Conservation (phyloP, 2,888 invertebrate species). For the Autographa gamma region DNA sequence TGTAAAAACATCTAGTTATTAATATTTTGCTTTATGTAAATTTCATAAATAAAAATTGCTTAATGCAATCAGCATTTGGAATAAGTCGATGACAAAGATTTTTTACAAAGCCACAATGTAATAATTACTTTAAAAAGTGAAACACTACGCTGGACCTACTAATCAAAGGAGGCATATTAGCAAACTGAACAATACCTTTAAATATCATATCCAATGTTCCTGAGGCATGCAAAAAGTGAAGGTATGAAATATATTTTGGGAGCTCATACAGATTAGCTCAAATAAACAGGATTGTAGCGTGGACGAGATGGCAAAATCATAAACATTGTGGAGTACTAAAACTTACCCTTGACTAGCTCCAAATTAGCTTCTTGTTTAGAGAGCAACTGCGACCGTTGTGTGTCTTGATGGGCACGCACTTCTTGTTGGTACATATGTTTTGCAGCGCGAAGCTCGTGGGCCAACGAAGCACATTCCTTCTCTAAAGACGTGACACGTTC, state of each 20-base stretch:
- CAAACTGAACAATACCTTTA: constrained; percentile 90
- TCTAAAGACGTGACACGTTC: constrained; percentile 95
- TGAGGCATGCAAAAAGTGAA: constrained; percentile 89
- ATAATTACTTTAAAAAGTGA: constrained; percentile 35
- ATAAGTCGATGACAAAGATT: constrained; percentile 9
- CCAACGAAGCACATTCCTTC: constrained; percentile 95
- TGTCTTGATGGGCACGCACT: constrained; percentile 96
- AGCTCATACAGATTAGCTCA: constrained; percentile 70
- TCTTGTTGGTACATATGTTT: constrained; percentile 95
- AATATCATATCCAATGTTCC: constrained; percentile 91
- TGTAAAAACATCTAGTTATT: background rate
- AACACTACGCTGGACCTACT: constrained; percentile 49
- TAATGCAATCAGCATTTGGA: background rate
- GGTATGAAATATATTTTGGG: constrained; percentile 73
- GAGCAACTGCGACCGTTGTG: constrained; percentile 94
- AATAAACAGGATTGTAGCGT: constrained; percentile 70
- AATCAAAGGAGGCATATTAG: constrained; percentile 69
- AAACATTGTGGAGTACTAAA: constrained; percentile 41
- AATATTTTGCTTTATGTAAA: background rate
- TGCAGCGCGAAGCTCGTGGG: constrained; percentile 95
- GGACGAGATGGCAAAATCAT: constrained; percentile 55
- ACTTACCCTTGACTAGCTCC: constrained; percentile 96
- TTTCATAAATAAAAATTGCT: background rate
- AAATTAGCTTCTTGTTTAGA: constrained; percentile 97
- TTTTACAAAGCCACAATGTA: constrained; percentile 26